Conservation (phyloP, 2,888 invertebrate genomes). For the Mystacides longicornis region DNA sequence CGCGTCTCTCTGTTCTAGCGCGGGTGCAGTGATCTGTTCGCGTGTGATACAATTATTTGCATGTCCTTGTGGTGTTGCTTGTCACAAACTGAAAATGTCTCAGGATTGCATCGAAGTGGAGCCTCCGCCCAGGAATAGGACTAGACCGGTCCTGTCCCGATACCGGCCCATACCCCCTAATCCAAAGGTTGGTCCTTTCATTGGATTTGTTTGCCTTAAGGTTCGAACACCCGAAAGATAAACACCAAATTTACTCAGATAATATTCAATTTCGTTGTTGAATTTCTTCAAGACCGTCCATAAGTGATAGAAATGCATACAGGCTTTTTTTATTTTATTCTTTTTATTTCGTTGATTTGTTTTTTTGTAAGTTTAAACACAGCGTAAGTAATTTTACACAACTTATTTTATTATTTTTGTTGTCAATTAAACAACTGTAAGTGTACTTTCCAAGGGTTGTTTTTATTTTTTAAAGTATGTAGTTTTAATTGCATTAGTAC, state of each 20-base stretch:
- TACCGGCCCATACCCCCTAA: constrained; percentile 32
- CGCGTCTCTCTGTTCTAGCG: background rate
- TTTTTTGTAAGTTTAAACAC: no score
- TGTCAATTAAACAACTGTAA: no score
- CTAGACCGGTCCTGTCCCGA: constrained; percentile 25
- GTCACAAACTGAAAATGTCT: constrained; percentile 7
- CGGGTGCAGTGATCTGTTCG: background rate
- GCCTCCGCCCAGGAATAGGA: constrained; percentile 35
- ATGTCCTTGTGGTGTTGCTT: constrained; percentile 3
- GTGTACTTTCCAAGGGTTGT: no score
- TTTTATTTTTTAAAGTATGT: no score
- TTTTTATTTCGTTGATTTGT: no score
- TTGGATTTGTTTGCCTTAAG: no score
- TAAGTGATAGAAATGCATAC: background rate
- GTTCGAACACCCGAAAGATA: constrained; percentile 13
- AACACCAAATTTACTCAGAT: no score
- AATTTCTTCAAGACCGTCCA: background rate
- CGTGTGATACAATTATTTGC: background rate
- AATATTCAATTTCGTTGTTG: background rate
- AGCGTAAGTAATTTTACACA: no score
- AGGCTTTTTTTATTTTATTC: background rate
- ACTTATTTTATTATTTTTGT: no score
- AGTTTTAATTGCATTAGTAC: no score
- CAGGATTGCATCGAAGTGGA: constrained; percentile 18
- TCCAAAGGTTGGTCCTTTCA: no score